These are phyloP conservation scores for Mayetiola destructor DNA, from an alignment of 2,888 invertebrate genomes.

Conservation along the genomic window DNA sequence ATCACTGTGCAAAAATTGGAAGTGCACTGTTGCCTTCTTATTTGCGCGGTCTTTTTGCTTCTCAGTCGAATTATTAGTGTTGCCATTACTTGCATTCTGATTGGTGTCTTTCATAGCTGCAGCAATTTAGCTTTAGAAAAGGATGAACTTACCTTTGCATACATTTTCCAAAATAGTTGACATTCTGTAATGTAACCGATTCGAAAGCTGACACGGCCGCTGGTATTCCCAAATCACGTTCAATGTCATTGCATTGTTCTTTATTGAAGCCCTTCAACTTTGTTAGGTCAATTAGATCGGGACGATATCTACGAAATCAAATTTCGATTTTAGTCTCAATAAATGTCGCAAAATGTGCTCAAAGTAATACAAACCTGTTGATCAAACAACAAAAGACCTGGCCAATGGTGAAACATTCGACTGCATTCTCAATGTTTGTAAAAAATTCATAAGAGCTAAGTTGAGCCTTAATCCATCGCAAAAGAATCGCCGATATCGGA, in stretches of 20 bases:
- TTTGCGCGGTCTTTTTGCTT: too few species aligned
- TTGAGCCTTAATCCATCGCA: constrained; percentile 34
- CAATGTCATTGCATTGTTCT: constrained; percentile 57
- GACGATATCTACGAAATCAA: constrained; percentile 62
- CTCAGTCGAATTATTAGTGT: too few species aligned
- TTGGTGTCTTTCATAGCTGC: too few species aligned
- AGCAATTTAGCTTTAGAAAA: too few species aligned
- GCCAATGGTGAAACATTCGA: constrained; percentile 33
- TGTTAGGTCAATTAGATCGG: constrained; percentile 69
- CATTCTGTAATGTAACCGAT: constrained; percentile 31
- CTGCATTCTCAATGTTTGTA: constrained; percentile 29
- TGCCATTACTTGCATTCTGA: too few species aligned
- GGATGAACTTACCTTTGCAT: too few species aligned
- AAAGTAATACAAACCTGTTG: constrained; percentile 25
- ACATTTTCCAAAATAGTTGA: constrained; percentile 73
- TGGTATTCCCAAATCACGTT: constrained; percentile 62
- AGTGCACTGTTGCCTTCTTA: too few species aligned
- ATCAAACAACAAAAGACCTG: constrained; percentile 33
- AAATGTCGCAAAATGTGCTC: too few species aligned
- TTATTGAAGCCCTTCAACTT: constrained; percentile 48
- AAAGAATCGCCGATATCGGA: constrained; percentile 30
- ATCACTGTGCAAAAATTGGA: too few species aligned
- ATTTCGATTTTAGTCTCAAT: not conserved
- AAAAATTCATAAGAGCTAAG: constrained; percentile 29
- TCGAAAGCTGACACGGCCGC: constrained; percentile 65